Evolutionary conservation across 2,888 invertebrate genomes (phyloP).

Genomic region (Boloria euphrosyne): DNA sequence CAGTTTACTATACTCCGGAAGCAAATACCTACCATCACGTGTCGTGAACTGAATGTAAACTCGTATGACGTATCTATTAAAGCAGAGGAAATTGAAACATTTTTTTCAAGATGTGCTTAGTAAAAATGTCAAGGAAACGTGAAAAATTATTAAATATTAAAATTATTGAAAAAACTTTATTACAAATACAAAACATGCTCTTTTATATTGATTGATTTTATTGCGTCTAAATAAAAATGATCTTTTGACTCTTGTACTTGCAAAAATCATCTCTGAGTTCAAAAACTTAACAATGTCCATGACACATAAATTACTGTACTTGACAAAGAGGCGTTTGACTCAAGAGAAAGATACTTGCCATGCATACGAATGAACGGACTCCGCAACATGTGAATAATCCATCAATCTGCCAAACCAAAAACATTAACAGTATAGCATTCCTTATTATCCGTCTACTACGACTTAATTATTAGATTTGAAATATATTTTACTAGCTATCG

Average conservation of each 20-base stretch:
- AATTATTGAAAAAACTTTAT: too few relatives aligned
- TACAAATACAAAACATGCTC: too few relatives aligned
- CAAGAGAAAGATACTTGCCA: slow-evolving; percentile 44
- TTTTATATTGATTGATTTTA: too few relatives aligned
- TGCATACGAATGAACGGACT: slow-evolving; percentile 53
- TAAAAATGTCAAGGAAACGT: too few relatives aligned
- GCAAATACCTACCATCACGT: background rate
- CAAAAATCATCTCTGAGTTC: slow-evolving; percentile 37
- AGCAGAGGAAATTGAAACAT: too few relatives aligned
- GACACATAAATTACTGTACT: slow-evolving; percentile 59
- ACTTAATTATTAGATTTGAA: background rate
- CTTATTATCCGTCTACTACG: slow-evolving; percentile 16
- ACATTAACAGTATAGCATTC: background rate
- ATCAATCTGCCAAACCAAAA: slow-evolving; percentile 47
- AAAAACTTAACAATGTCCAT: slow-evolving; percentile 48
- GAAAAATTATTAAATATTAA: too few relatives aligned
- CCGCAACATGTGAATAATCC: slow-evolving; percentile 55
- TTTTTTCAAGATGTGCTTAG: too few relatives aligned
- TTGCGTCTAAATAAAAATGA: too few relatives aligned
- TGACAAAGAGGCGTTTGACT: slow-evolving; percentile 58
- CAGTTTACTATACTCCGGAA: background rate
- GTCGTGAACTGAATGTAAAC: slow-evolving; percentile 1
- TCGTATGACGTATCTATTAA: background rate
- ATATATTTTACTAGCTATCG: background rate
- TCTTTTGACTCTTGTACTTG: too few relatives aligned